A percentile compares a stretch with the other conserved stretches of the same genome.
Conservation (phyloP, 2,888 invertebrate species). For the Neocrepidodera transversa region DNA sequence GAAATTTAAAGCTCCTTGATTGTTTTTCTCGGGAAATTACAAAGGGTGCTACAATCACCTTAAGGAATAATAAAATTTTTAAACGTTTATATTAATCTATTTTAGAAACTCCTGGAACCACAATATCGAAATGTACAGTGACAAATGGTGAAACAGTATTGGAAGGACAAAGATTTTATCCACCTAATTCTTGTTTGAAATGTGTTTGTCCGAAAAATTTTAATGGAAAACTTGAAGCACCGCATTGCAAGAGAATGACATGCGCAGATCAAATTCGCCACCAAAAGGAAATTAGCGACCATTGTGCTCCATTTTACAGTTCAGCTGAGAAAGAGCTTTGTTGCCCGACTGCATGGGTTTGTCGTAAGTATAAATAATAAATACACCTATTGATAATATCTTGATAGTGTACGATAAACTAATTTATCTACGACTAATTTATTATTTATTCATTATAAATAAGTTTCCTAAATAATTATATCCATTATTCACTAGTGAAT, state of each 20-base stretch:
- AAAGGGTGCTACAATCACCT: no score
- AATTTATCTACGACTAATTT: no score
- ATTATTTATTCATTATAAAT: no score
- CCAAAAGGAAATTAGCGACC: slow-evolving; percentile 10
- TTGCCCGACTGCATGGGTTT: slow-evolving; percentile 31
- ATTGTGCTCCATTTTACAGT: slow-evolving; percentile 26
- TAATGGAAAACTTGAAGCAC: slow-evolving; percentile 23
- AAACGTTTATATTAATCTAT: no score
- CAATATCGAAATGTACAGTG: slow-evolving; percentile 10
- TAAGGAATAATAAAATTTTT: no score
- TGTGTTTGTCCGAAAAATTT: slow-evolving; percentile 23
- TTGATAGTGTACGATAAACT: no score
- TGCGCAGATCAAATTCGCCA: slow-evolving; percentile 18
- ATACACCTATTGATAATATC: no score
- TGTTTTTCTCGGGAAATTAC: no score
- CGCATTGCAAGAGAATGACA: slow-evolving; percentile 16
- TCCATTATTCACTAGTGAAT: no score
- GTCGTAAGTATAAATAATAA: slow-evolving; percentile 30
- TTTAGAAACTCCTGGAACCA: slow-evolving; percentile 3
- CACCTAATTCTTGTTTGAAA: slow-evolving; percentile 12
- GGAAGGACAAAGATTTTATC: slow-evolving; percentile 14
- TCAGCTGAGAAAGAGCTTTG: slow-evolving; percentile 15
- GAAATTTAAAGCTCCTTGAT: no score
- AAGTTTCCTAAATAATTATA: no score
- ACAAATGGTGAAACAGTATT: neutral